Conservation (phyloP, 2,888 invertebrate genomes). For the Kuschelorhynchus macadamiae region DNA sequence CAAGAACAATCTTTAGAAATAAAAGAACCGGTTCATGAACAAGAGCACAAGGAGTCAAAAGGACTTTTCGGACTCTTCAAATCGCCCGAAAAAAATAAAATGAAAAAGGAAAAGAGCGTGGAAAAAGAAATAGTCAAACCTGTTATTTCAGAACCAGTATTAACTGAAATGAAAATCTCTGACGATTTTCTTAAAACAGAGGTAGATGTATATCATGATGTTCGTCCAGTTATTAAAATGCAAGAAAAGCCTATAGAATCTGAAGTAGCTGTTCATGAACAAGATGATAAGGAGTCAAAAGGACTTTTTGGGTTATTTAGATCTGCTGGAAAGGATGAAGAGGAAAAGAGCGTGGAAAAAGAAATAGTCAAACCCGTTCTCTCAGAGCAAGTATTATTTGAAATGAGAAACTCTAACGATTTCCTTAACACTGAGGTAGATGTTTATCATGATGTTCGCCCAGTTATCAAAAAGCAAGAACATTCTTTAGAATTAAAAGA, state of each 20-base stretch:
- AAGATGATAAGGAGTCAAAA: constrained; percentile 45
- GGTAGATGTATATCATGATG: constrained; percentile 49
- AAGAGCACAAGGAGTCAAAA: constrained; percentile 38
- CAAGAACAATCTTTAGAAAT: background rate
- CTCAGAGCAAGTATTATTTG: constrained; percentile 18
- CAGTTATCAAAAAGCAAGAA: constrained; percentile 24
- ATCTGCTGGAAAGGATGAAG: constrained; percentile 27
- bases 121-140: constrained; percentile 17
- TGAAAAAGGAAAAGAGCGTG: background rate
- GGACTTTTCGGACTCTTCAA: constrained; percentile 35
- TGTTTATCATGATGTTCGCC: constrained; percentile 51
- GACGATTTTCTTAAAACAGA: constrained; percentile 48
- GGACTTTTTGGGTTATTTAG: constrained; percentile 45
- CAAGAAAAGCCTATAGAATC: constrained; percentile 9
- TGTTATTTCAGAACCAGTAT: constrained; percentile 1
- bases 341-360: constrained; percentile 39
- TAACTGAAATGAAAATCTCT: constrained; percentile 39
- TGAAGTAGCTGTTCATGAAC: constrained; percentile 10
- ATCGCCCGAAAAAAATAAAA: constrained; percentile 18
- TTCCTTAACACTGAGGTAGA: constrained; percentile 48
- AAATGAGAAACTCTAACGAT: constrained; percentile 40
- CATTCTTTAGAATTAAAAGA: background rate
- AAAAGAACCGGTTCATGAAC: constrained; percentile 5
- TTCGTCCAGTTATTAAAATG: constrained; percentile 38
- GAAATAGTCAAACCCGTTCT: constrained; percentile 22